Percentiles rank a stretch among this genome's conserved stretches.
Evolutionary conservation across 2,113 vertebrate genomes (phyloP).

Genomic region (Lanius collurio): DNA sequence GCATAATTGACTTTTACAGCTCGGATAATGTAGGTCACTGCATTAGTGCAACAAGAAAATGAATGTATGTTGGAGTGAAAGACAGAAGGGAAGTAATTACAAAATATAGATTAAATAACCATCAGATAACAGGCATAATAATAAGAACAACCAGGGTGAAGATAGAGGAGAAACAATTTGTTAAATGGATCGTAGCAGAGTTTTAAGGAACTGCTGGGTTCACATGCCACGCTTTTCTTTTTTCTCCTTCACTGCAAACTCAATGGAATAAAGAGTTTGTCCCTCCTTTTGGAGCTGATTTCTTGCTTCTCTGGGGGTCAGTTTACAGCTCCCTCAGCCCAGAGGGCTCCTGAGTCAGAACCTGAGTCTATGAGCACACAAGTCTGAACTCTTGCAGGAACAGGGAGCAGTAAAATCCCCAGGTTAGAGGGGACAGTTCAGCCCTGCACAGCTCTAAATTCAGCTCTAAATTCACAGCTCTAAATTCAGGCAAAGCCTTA

Average conservation of each 20-base stretch:
- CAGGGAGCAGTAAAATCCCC: neutral
- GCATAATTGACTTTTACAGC: conserved; percentile 52
- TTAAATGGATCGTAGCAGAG: conserved; percentile 21
- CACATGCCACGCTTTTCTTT: neutral
- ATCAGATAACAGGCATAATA: conserved; percentile 68
- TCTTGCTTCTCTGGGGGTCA: neutral
- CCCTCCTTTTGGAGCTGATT: neutral
- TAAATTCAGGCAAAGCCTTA: neutral
- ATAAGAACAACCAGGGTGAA: conserved; percentile 34
- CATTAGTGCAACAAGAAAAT: conserved; percentile 43
- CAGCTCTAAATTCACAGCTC: neutral
- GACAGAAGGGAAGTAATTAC: conserved; percentile 70
- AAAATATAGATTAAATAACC: conserved; percentile 70
- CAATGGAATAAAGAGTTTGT: neutral
- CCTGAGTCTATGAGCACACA: neutral
- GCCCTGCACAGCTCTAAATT: neutral
- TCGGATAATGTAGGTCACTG: conserved; percentile 66
- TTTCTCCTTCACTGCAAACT: neutral
- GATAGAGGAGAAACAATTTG: conserved; percentile 54
- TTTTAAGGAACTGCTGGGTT: neutral
- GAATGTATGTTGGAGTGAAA: conserved; percentile 46
- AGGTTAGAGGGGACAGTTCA: neutral
- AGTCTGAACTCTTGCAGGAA: neutral
- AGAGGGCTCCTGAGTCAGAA: neutral
- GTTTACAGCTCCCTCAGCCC: neutral